A percentile compares a stretch with the other conserved stretches of the same genome.
phyloP scores from a whole-genome alignment of 2,113 vertebrate species.

The Gavia stellata region DNA sequence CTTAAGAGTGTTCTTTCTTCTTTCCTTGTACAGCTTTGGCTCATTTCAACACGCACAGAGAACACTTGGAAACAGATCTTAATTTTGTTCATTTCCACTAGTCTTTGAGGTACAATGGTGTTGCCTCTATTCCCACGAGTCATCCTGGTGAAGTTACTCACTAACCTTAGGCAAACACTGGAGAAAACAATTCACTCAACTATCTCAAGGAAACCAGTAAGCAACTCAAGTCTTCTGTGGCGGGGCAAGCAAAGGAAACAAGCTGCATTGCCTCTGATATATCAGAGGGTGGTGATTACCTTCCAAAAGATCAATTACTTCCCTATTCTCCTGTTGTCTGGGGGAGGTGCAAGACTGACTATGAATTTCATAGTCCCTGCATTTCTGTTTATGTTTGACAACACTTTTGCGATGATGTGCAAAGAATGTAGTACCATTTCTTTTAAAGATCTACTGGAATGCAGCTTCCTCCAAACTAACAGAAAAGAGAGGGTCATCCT shows the following conservation, averaged over 20 bases:
- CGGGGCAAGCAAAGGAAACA: neutral
- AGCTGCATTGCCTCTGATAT: neutral
- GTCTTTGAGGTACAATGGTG: neutral
- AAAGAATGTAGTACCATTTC: accelerated
- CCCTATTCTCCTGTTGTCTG: neutral
- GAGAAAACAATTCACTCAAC: neutral
- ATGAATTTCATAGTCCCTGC: neutral
- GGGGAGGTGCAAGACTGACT: neutral
- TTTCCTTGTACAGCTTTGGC: neutral
- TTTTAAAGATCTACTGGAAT: neutral
- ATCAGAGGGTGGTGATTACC: neutral
- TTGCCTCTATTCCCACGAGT: neutral
- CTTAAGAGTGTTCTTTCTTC: neutral
- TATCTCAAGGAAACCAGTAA: neutral
- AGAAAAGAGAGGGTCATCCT: neutral
- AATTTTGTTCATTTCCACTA: neutral
- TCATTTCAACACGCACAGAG: neutral
- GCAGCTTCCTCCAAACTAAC: neutral
- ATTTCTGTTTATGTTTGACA: neutral
- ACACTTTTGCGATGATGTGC: neutral
- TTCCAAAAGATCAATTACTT: neutral
- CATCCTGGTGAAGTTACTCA: neutral
- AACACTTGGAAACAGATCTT: neutral
- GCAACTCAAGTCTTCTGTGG: neutral
- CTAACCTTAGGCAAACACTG: neutral